These are phyloP conservation scores for Limonius californicus DNA, from an alignment of 1,140 invertebrate genomes.

Conservation along the genomic window DNA sequence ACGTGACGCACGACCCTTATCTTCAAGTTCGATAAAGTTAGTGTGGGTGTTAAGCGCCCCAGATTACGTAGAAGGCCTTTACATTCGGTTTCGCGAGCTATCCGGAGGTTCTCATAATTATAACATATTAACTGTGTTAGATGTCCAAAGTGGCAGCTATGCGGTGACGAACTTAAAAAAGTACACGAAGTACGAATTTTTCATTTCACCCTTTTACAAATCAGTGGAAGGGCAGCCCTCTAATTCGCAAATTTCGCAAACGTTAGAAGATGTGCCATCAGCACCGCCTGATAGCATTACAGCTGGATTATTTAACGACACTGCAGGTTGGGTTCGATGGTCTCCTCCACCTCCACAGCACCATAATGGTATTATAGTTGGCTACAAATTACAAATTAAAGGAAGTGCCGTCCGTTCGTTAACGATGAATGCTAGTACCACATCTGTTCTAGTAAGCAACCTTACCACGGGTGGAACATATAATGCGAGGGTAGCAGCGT, in stretches of 20 bases:
- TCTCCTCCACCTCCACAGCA: conserved; percentile 71
- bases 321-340: conserved; percentile 71
- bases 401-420: conserved; percentile 38
- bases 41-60: conserved; percentile 69
- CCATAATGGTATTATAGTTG: conserved; percentile 76
- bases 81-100: conserved; percentile 85
- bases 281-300: conserved; percentile 78
- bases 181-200: conserved; percentile 84
- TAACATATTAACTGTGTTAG: conserved; percentile 65
- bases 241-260: conserved; percentile 66
- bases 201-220: conserved; percentile 83
- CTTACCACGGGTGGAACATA: conserved; percentile 68
- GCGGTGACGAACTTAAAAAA: conserved; percentile 71
- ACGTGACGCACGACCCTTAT: conserved; percentile 70
- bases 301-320: conserved; percentile 79
- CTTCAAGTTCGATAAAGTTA: conserved; percentile 76
- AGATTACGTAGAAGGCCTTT: conserved; percentile 81
- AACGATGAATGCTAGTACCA: conserved; percentile 68
- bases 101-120: conserved; percentile 61
- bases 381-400: conserved; percentile 67
- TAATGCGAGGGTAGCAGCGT: conserved; percentile 68
- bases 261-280: conserved; percentile 71
- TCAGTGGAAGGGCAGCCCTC: conserved; percentile 79
- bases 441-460: conserved; percentile 67
- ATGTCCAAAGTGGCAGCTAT: conserved; percentile 50